These are phyloP conservation scores for Leptobrachium leishanense DNA, from an alignment of 2,113 vertebrate species.

Conservation along the genomic window DNA sequence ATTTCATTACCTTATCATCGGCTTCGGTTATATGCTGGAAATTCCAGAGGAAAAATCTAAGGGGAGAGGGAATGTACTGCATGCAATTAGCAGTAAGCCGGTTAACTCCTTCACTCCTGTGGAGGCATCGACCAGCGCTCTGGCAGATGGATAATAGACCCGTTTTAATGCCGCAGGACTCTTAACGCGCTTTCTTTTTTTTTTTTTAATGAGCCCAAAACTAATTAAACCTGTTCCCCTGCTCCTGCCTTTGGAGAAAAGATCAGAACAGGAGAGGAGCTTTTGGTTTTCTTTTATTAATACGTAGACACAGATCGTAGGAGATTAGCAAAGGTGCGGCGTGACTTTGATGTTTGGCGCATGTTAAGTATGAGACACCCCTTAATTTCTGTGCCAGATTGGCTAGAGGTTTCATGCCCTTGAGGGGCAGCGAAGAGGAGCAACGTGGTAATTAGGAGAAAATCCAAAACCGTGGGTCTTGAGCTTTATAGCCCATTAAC, in stretches of 20 bases:
- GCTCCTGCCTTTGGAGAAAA: slow-evolving; percentile 58
- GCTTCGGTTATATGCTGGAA: background rate
- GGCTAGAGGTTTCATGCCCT: background rate
- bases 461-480: background rate
- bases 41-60: background rate
- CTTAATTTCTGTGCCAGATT: background rate
- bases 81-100: background rate
- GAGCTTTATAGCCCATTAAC: too few species aligned
- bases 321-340: slow-evolving; percentile 54
- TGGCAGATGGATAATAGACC: background rate
- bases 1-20: slow-evolving; percentile 13
- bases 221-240: slow-evolving; percentile 61
- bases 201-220: background rate
- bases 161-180: background rate
- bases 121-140: background rate
- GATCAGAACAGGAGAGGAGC: slow-evolving; percentile 60
- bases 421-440: background rate
- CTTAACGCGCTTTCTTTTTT: background rate
- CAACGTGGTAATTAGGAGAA: background rate
- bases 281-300: slow-evolving; percentile 62
- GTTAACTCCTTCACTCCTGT: background rate
- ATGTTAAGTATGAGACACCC: background rate
- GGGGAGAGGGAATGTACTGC: background rate
- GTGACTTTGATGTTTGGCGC: slow-evolving; percentile 14
- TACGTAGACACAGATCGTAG: slow-evolving; percentile 53